Evolutionary conservation across 2,797 vertebrate species (phyloP).

Genomic region (Syngnathus acus): DNA sequence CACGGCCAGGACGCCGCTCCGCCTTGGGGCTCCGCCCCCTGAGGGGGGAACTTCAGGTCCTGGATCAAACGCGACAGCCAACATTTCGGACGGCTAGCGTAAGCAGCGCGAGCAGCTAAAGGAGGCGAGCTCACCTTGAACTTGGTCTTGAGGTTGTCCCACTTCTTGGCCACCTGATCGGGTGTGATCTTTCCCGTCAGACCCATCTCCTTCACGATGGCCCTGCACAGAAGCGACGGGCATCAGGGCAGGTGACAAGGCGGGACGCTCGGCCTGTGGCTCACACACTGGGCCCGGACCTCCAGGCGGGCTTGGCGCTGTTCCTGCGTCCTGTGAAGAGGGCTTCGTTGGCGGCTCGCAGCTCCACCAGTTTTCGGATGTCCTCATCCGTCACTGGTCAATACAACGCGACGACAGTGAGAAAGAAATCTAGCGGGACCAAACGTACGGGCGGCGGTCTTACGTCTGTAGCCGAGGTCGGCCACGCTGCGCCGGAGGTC

Average conservation of each 20-base stretch:
- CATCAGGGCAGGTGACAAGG: background rate
- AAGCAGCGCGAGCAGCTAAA: background rate
- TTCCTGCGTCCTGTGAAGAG: constrained; percentile 68
- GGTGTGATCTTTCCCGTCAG: constrained; percentile 62
- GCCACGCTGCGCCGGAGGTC: constrained; percentile 45
- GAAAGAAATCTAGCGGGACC: background rate
- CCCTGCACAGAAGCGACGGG: constrained; percentile 27
- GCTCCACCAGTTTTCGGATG: constrained; percentile 58
- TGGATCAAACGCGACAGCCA: constrained; percentile 9
- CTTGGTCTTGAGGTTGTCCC: constrained; percentile 72
- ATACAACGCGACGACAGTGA: too few species aligned
- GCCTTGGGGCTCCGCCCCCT: constrained; percentile 60
- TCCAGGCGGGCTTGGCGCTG: constrained; percentile 66
- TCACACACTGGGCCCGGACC: constrained; percentile 27
- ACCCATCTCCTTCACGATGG: constrained; percentile 64
- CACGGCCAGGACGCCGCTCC: constrained; percentile 65
- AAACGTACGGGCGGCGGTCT: background rate
- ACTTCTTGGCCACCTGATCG: constrained; percentile 70
- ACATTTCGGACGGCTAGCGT: background rate
- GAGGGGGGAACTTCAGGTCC: constrained; percentile 68
- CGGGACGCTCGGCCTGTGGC: background rate
- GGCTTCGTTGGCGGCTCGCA: constrained; percentile 64
- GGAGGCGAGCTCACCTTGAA: constrained; percentile 56
- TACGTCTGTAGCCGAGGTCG: constrained; percentile 60
- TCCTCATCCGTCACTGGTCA: constrained; percentile 61